Conservation (phyloP, 2,113 vertebrate species). For the Colius striatus region DNA sequence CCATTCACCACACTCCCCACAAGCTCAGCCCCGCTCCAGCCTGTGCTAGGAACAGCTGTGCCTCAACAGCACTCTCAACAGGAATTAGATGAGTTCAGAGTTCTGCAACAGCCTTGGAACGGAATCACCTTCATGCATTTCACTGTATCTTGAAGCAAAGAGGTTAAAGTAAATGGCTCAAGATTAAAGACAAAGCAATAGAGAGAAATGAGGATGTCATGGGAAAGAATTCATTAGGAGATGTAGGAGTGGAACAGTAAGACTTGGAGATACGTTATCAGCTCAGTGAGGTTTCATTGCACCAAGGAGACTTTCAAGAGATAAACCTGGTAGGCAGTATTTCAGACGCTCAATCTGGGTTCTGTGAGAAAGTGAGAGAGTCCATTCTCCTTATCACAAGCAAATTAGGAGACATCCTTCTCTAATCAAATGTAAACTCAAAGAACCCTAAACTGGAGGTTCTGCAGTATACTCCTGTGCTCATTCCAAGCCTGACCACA, state of each 20-base stretch:
- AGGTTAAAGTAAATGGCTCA: conserved; percentile 16
- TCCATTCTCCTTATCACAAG: not conserved
- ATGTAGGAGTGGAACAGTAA: conserved; percentile 24
- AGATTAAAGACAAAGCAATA: conserved; percentile 44
- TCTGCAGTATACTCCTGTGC: not conserved
- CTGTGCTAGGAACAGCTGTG: not conserved
- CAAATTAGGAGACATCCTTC: not conserved
- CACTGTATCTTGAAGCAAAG: not conserved
- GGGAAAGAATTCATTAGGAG: conserved; percentile 33
- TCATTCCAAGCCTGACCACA: not conserved
- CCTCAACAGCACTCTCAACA: not conserved
- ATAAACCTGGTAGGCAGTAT: conserved; percentile 11
- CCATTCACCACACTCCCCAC: not conserved
- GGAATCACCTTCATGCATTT: not conserved
- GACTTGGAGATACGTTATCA: not conserved
- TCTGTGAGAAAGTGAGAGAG: not conserved
- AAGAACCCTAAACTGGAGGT: not conserved
- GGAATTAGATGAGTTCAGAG: not conserved
- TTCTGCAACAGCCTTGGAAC: not conserved
- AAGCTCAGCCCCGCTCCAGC: not conserved
- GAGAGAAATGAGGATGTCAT: conserved; percentile 20
- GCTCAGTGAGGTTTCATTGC: not conserved
- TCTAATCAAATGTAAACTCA: not conserved
- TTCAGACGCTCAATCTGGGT: not conserved
- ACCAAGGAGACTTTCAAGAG: conserved; percentile 15